These are phyloP conservation scores for Notoglanidium macrostoma DNA, from an alignment of 2,797 vertebrate genomes.

Conservation along the genomic window DNA sequence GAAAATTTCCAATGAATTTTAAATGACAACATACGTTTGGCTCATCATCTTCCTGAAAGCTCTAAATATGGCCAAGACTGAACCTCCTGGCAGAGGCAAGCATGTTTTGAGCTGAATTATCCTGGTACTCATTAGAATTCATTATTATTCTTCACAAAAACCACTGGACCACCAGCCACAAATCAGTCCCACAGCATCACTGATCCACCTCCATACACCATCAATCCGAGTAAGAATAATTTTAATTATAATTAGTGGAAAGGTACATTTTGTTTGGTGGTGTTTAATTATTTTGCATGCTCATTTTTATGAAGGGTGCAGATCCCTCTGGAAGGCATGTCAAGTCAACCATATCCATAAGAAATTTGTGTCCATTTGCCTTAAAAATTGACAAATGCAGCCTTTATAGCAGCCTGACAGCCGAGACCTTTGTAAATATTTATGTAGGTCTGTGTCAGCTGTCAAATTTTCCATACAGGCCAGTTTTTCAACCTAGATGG, in stretches of 20 bases:
- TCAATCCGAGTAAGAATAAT: background rate
- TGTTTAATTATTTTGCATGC: background rate
- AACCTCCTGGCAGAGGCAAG: background rate
- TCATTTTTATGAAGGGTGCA: background rate
- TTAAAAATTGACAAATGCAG: background rate
- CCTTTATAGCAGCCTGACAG: background rate
- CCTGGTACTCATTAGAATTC: background rate
- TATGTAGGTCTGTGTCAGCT: background rate
- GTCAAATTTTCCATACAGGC: background rate
- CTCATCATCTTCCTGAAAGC: background rate
- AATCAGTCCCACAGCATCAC: background rate
- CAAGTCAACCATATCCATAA: too few species aligned
- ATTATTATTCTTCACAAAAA: background rate
- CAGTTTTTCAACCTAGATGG: background rate
- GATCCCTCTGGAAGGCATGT: background rate
- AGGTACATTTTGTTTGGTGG: background rate
- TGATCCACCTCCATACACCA: background rate
- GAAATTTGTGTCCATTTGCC: background rate
- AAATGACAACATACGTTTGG: background rate
- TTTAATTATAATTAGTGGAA: background rate
- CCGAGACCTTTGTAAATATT: slow-evolving; percentile 16
- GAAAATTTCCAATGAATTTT: background rate
- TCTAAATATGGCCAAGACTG: background rate
- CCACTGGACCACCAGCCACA: background rate
- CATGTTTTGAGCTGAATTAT: background rate